Percentiles rank a stretch among this genome's conserved stretches.
phyloP scores from a whole-genome alignment of 2,797 vertebrate genomes.

The Xyrichtys novacula region DNA sequence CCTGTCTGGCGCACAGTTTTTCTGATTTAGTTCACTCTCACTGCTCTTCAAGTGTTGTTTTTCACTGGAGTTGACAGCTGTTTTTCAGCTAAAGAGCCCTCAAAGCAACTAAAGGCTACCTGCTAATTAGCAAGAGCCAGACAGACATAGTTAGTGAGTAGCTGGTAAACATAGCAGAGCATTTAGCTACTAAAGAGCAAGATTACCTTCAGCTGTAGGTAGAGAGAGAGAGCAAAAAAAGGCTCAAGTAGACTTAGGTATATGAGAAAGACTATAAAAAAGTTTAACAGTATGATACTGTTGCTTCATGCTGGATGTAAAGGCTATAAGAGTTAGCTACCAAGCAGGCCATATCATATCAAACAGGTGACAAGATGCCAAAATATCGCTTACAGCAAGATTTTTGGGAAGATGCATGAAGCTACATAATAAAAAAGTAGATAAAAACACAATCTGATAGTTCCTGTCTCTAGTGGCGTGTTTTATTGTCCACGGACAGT shows the following conservation, averaged over 20 bases:
- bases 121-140: not conserved
- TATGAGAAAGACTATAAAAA: too few relatives aligned
- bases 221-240: constrained; percentile 7
- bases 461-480: not conserved
- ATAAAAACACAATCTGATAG: not conserved
- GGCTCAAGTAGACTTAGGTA: too few relatives aligned
- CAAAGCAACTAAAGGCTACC: not conserved
- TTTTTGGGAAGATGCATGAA: too few relatives aligned
- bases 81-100: not conserved
- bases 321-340: not conserved
- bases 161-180: not conserved
- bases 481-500: not conserved
- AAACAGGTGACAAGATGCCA: not conserved
- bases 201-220: not conserved
- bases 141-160: not conserved
- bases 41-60: not conserved
- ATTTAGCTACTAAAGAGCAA: constrained; percentile 1
- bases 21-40: not conserved
- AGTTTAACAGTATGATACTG: not conserved
- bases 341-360: not conserved
- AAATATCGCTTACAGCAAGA: not conserved
- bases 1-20: too few relatives aligned
- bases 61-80: not conserved
- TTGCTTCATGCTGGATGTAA: not conserved
- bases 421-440: too few relatives aligned